Conservation (phyloP, 1,140 invertebrate genomes). For the Ceratitis capitata region DNA sequence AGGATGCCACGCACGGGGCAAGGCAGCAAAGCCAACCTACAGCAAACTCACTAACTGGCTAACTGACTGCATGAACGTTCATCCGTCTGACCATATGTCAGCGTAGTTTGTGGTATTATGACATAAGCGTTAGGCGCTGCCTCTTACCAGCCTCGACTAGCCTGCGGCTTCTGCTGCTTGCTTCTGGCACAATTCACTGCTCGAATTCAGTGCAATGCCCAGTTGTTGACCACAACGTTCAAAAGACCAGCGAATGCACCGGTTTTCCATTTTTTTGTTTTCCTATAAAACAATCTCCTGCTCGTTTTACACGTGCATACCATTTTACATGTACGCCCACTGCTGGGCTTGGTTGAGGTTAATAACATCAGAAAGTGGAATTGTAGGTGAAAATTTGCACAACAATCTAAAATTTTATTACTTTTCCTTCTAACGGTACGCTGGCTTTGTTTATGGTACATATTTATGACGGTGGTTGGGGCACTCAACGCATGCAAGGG, state of each 20-base stretch:
- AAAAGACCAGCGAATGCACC: background rate
- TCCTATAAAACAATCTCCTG: background rate
- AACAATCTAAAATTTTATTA: background rate
- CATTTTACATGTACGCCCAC: constrained; percentile 23
- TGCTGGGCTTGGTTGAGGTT: background rate
- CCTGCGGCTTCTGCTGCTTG: background rate
- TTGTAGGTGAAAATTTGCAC: constrained; percentile 30
- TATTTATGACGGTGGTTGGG: no score
- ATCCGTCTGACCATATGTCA: background rate
- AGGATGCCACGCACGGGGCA: constrained; percentile 7
- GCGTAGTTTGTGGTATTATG: background rate
- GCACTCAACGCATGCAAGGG: no score
- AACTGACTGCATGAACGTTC: background rate
- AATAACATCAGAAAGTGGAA: constrained; percentile 28
- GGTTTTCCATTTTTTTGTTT: background rate
- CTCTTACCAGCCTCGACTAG: background rate
- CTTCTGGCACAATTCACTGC: background rate
- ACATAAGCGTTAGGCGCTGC: background rate
- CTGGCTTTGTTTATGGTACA: no score
- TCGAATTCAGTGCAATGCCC: constrained; percentile 4
- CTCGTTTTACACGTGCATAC: background rate
- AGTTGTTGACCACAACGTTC: background rate
- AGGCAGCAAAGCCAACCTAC: background rate
- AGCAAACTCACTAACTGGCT: background rate
- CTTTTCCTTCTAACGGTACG: no score